These are phyloP conservation scores for Ochropleura leucogaster DNA, from an alignment of 2,888 invertebrate species.

Conservation along the genomic window DNA sequence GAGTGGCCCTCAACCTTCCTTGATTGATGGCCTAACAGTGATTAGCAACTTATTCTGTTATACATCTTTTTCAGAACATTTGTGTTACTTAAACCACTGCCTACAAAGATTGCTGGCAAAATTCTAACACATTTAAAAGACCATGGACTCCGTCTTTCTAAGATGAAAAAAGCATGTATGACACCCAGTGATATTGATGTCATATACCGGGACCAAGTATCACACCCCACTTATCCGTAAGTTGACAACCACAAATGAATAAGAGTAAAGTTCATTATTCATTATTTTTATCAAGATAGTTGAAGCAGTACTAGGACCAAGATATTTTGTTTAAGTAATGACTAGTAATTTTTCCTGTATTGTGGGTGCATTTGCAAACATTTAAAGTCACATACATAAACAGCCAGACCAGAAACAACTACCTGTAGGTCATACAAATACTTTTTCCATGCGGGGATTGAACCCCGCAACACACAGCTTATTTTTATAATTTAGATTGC, in stretches of 20 bases:
- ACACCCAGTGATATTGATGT: constrained; percentile 91
- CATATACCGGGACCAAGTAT: constrained; percentile 72
- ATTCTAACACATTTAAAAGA: constrained; percentile 93
- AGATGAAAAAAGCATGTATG: constrained; percentile 93
- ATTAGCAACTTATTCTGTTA: constrained; percentile 6
- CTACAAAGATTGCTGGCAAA: constrained; percentile 93
- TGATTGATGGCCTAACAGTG: constrained; percentile 1
- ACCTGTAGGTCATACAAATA: no score
- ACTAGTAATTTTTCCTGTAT: no score
- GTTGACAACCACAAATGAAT: constrained; percentile 67
- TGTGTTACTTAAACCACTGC: constrained; percentile 94
- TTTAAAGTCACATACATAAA: no score
- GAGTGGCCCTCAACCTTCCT: no score
- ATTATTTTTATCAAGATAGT: no score
- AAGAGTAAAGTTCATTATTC: neutral
- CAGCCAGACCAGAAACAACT: no score
- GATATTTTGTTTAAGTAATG: no score
- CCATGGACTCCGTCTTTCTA: constrained; percentile 91
- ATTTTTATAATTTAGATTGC: neutral
- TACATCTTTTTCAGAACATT: constrained; percentile 91
- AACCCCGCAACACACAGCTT: neutral
- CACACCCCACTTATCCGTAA: constrained; percentile 91
- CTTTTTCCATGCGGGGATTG: no score
- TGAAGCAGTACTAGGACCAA: no score
- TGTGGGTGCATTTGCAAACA: no score